Evolutionary conservation across 2,113 vertebrate species (phyloP), one percentile per base, ranked within the genome.

Genomic region (Colaptes auratus): DNA sequence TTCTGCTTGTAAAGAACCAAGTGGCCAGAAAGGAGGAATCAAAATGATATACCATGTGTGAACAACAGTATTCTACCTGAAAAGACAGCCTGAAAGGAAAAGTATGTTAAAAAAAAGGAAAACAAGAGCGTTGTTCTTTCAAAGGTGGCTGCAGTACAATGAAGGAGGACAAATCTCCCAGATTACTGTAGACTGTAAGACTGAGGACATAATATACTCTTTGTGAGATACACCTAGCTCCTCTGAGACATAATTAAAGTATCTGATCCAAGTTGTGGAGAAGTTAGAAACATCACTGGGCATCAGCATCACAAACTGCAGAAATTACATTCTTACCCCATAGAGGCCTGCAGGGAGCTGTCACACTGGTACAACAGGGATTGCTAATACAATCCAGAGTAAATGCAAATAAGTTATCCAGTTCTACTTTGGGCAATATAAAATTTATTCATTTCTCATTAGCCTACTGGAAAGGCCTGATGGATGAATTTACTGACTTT

Each of bases 401-500:
- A 91, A 82, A 88, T 74, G 52, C 59, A 92, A 66, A 20, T 72
- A 55, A 72, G 25, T 86, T 73, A 73, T 19, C 55, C 46, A 91
- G 4, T 70, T 88, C 67, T 88, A 10, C 82, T 69, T 84, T 64
- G 33, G 33, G 79, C 60, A 86, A 66, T 86, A 88, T 20, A 74
- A 63, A 80, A 67, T 83, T 3, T 83, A 71, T 80, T 74, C 0
- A 67, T 90, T 94, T 93, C 15, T 44, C 73, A 90, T 93, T 86
- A 93, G 52, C 63, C 44, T 91, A 25, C 44, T 77, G 90, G 28
- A 93, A 94, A 90, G 86, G 52, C 53, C 31, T 48, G 78, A 79
- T 79, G 39, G 60, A 91, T 48, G 52, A 90, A 74, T 83, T 52
- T 94, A 93, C 80, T 82, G 88, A 90, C 64, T 91, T 95, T 89